Conservation (phyloP, 1,140 invertebrate genomes). For the Zaprionus nigranus region DNA sequence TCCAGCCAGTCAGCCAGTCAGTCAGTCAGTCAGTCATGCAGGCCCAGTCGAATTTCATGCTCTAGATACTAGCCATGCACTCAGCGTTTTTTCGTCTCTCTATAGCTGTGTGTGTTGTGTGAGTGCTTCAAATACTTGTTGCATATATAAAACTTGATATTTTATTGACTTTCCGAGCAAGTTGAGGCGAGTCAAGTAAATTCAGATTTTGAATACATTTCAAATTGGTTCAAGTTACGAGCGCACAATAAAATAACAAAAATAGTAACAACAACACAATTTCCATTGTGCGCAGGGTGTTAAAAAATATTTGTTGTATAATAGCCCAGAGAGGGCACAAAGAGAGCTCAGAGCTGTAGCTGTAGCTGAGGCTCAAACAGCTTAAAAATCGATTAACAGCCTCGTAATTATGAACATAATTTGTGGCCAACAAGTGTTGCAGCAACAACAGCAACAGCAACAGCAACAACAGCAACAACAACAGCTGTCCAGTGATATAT, state of each 20-base stretch:
- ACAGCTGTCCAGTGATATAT: constrained; percentile 42
- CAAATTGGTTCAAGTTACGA: constrained; percentile 42
- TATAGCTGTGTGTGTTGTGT: constrained; percentile 11
- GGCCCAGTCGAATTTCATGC: constrained; percentile 71
- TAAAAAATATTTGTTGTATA: constrained; percentile 79
- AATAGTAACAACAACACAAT: constrained; percentile 9
- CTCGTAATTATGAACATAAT: constrained; percentile 74
- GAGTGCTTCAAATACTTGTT: constrained; percentile 40
- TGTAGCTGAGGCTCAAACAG: constrained; percentile 42
- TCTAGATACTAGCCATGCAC: constrained; percentile 76
- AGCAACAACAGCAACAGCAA: constrained; percentile 43
- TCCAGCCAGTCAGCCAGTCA: constrained; percentile 43
- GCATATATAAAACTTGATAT: constrained; percentile 70
- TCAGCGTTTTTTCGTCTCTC: constrained; percentile 35
- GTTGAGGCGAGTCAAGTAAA: constrained; percentile 32
- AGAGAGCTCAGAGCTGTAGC: not conserved
- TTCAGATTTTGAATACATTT: constrained; percentile 38
- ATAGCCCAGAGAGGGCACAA: constrained; percentile 46
- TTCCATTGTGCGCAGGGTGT: constrained; percentile 74
- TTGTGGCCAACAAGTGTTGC: constrained; percentile 69
- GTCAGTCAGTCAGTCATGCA: no score
- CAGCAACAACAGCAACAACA: constrained; percentile 44
- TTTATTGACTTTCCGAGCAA: constrained; percentile 72
- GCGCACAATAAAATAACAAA: constrained; percentile 22
- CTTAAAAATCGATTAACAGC: constrained; percentile 81